Evolutionary conservation across 2,888 invertebrate genomes (phyloP), one percentile per base, ranked within the genome.

Genomic region (Hanleya hanleyi): DNA sequence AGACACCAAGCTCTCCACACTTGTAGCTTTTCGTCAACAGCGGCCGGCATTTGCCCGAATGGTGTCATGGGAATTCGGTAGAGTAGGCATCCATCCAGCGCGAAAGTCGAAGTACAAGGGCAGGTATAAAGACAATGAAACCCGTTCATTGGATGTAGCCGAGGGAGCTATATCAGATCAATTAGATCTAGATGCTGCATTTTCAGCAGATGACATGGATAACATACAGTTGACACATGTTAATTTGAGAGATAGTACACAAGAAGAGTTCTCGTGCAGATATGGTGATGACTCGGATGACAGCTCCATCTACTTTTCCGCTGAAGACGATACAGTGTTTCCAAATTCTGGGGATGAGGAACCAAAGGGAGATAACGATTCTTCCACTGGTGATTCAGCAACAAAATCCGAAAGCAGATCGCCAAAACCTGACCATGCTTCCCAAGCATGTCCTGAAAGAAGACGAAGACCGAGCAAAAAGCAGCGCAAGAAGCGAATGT

Each of bases 51-150:
- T 77, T 71, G 67, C 77, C n/a, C 68, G 81, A n/a, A 81, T 78
- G 76, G 78, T 81, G 9, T 80, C 80, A 15, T 81, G 81, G 81
- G 81, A 81, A 62, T 77, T 81, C 66, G 77, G 9, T 38, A 61
- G 29, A 36, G 74, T 50, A 68, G 75, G n/a, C 47, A 67, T 35
- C 67, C 61, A 69, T 62, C 7, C 71, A 68, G 57, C 73, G 73
- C 64, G 73, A 74, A 47, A 73, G 74, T 73, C 71, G 74, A 36
- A 71, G 71, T 36, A 71, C 76, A 7, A 38, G 61, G n/a, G n/a
- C n/a, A n/a, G n/a, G n/a, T n/a, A n/a, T n/a, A n/a, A n/a, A n/a
- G n/a, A n/a, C n/a, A n/a, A n/a, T n/a, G n/a, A n/a, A n/a, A n/a
- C n/a, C 47, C 3, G 47, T 47, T 47, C 4, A n/a, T n/a, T n/a